phyloP scores from a whole-genome alignment of 1,140 invertebrate species.

The Spodoptera litura region DNA sequence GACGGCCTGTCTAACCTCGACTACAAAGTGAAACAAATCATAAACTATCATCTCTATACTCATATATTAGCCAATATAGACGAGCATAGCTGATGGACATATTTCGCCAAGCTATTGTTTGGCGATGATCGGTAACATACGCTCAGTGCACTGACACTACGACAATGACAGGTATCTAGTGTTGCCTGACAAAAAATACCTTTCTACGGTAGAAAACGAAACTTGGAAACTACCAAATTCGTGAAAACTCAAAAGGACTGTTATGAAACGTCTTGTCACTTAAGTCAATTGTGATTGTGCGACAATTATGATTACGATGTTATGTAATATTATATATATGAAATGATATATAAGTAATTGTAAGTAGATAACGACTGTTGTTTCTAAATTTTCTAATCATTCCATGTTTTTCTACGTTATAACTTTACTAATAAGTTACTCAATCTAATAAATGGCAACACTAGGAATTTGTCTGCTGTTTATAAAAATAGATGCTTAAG shows the following conservation, averaged over 20 bases:
- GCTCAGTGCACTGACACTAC: neutral
- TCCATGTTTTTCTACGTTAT: constrained; percentile 4
- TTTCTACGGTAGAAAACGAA: neutral
- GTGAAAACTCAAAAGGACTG: neutral
- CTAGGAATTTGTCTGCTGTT: constrained; percentile 25
- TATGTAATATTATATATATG: neutral
- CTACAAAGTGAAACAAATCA: constrained; percentile 91
- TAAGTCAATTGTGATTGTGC: constrained; percentile 26
- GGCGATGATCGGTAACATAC: constrained; percentile 77
- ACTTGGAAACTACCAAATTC: neutral
- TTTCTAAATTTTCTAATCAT: constrained; percentile 12
- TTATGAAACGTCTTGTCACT: constrained; percentile 2
- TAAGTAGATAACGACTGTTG: constrained; percentile 22
- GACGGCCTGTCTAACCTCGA: constrained; percentile 96
- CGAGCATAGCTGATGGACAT: constrained; percentile 85
- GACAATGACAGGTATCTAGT: constrained; percentile 27
- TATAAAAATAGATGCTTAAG: constrained; percentile 5
- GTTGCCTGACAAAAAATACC: constrained; percentile 20
- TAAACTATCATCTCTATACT: constrained; percentile 91
- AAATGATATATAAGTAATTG: neutral
- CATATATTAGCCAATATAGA: constrained; percentile 90
- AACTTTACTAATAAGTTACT: neutral
- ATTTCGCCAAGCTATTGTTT: constrained; percentile 85
- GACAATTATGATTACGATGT: constrained; percentile 12
- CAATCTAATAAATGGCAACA: constrained; percentile 33